Percentiles rank a stretch among this genome's conserved stretches.
phyloP scores from a whole-genome alignment of 2,797 vertebrate species.

The Muscicapa striata region DNA sequence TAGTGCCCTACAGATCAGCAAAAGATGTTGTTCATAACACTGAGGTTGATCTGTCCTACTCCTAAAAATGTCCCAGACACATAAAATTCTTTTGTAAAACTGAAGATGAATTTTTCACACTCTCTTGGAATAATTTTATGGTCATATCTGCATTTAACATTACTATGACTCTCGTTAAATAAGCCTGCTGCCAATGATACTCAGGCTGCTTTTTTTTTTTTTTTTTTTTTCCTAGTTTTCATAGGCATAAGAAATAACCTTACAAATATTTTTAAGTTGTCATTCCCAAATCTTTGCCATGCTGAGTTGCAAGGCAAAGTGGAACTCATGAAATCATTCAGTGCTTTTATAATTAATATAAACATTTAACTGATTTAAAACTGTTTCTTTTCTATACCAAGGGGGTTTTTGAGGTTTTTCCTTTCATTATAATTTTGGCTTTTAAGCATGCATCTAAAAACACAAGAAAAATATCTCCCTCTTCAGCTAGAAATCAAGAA shows the following conservation, averaged over 20 bases:
- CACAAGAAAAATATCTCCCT: not conserved
- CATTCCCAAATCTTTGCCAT: not conserved
- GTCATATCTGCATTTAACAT: not conserved
- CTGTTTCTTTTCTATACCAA: not conserved
- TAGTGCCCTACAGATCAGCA: not conserved
- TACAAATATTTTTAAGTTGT: not conserved
- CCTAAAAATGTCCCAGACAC: not conserved
- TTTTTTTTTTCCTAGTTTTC: not conserved
- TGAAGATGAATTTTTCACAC: not conserved
- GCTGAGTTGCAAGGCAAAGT: not conserved
- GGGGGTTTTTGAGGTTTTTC: not conserved
- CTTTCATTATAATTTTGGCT: accelerated
- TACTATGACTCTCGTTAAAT: accelerated
- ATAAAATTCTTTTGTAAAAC: not conserved
- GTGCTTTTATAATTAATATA: not conserved
- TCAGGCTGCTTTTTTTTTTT: accelerated
- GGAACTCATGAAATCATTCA: not conserved
- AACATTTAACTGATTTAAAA: not conserved
- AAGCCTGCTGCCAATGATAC: accelerated
- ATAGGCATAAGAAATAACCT: not conserved
- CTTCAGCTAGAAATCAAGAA: not conserved
- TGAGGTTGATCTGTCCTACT: not conserved
- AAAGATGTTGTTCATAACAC: not conserved
- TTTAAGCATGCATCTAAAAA: not conserved
- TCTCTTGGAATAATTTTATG: not conserved